phyloP scores from a whole-genome alignment of 2,888 invertebrate species.

The Drosophila subsilvestris region DNA sequence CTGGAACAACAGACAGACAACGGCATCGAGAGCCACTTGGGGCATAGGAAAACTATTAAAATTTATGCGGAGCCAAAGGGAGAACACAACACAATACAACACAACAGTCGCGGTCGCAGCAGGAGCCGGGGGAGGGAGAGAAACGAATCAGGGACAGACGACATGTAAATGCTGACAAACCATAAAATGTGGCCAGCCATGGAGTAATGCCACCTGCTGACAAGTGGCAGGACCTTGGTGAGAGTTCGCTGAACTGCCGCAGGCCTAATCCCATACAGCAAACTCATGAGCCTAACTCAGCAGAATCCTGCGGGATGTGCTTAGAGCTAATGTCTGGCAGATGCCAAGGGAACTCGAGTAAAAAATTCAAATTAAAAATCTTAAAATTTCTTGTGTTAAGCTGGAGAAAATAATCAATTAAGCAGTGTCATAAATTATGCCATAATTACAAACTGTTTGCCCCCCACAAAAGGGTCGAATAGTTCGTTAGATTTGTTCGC shows the following conservation, averaged over 20 bases:
- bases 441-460: neutral
- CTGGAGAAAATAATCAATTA: neutral
- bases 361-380: no score
- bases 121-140: conserved; percentile 5
- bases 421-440: neutral
- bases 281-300: conserved; percentile 34
- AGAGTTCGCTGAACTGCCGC: conserved; percentile 36
- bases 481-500: no score
- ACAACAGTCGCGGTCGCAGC: conserved; percentile 41
- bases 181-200: conserved; percentile 40
- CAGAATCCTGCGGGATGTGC: conserved; percentile 27
- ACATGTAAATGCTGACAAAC: conserved; percentile 68
- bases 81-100: conserved; percentile 34
- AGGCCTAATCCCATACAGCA: conserved; percentile 1
- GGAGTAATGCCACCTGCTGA: conserved; percentile 61
- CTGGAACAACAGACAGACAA: conserved; percentile 7
- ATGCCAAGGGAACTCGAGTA: neutral
- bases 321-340: conserved; percentile 2
- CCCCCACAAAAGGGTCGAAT: neutral
- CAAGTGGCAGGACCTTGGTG: conserved; percentile 40
- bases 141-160: conserved; percentile 22
- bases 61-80: conserved; percentile 64
- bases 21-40: conserved; percentile 46
- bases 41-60: conserved; percentile 68
- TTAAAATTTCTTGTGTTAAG: neutral